Conservation (phyloP, 92 coral and sea anemone species). For the Palythoa grandiflora region DNA sequence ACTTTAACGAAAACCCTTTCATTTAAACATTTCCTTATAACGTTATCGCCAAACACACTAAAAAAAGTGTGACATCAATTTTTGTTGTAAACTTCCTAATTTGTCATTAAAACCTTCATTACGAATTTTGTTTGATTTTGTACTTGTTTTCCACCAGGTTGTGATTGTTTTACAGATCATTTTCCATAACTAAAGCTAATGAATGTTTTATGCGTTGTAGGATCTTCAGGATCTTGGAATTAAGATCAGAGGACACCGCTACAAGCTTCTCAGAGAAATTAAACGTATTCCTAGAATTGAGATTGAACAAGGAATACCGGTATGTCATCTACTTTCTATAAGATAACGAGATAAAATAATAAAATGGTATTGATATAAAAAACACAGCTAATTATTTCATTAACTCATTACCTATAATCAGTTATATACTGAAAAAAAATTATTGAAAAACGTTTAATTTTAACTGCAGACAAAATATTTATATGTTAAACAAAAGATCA, state of each 20-base stretch:
- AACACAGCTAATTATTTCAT: too few species aligned
- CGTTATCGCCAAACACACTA: too few species aligned
- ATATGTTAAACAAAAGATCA: too few species aligned
- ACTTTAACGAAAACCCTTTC: too few species aligned
- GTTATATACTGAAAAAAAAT: too few species aligned
- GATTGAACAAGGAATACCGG: conserved; percentile 45
- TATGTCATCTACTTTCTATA: not conserved
- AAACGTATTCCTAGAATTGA: conserved; percentile 49
- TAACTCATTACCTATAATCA: too few species aligned
- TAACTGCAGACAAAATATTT: too few species aligned
- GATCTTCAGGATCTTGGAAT: conserved; percentile 43
- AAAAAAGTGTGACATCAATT: not conserved
- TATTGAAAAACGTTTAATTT: too few species aligned
- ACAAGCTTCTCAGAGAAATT: conserved; percentile 44
- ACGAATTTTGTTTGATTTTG: not conserved
- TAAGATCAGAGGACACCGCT: conserved; percentile 28
- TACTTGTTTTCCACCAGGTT: not conserved
- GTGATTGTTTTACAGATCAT: not conserved
- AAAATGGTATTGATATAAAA: too few species aligned
- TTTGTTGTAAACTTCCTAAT: too few species aligned
- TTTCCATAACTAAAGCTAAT: not conserved
- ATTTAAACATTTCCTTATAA: too few species aligned
- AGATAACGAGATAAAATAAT: not conserved
- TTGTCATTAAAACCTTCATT: not conserved
- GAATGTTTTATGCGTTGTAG: not conserved